Evolutionary conservation across 2,888 invertebrate genomes (phyloP).

Genomic region (Drosophila testacea): DNA sequence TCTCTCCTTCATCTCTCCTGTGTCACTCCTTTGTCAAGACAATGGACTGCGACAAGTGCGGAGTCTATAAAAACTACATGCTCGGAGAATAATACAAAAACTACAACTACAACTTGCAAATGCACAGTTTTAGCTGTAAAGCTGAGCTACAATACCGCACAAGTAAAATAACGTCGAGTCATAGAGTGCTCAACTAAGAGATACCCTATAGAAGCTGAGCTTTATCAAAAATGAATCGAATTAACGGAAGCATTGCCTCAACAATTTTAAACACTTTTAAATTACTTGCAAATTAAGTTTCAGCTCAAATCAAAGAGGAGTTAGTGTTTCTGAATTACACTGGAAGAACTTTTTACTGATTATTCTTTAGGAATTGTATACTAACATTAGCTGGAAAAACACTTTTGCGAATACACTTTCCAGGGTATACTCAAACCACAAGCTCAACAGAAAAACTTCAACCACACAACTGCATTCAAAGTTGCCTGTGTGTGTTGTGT

Average conservation of each 20-base stretch:
- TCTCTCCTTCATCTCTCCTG: not conserved
- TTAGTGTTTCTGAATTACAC: too few species aligned
- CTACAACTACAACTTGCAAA: slow-evolving; percentile 71
- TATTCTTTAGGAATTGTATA: too few species aligned
- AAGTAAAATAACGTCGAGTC: not conserved
- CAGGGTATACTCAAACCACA: slow-evolving; percentile 59
- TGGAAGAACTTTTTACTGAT: too few species aligned
- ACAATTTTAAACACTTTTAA: too few species aligned
- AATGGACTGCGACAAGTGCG: slow-evolving; percentile 76
- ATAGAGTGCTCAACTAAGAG: slow-evolving; percentile 16
- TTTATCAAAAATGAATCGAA: too few species aligned
- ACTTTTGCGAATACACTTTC: not conserved
- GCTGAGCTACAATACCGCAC: slow-evolving; percentile 3
- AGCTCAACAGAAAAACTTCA: slow-evolving; percentile 60
- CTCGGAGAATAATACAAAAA: slow-evolving; percentile 13
- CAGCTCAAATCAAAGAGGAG: too few species aligned
- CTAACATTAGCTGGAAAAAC: too few species aligned
- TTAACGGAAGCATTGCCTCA: too few species aligned
- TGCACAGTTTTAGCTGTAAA: slow-evolving; percentile 61
- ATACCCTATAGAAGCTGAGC: too few species aligned
- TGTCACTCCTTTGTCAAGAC: slow-evolving; percentile 54
- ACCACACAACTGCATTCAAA: slow-evolving; percentile 43
- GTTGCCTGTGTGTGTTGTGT: slow-evolving; percentile 22
- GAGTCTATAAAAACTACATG: slow-evolving; percentile 75
- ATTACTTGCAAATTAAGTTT: too few species aligned